Evolutionary conservation across 2,113 vertebrate genomes (phyloP), one percentile per base, ranked within the genome.

Genomic region (Hiodon alosoides): DNA sequence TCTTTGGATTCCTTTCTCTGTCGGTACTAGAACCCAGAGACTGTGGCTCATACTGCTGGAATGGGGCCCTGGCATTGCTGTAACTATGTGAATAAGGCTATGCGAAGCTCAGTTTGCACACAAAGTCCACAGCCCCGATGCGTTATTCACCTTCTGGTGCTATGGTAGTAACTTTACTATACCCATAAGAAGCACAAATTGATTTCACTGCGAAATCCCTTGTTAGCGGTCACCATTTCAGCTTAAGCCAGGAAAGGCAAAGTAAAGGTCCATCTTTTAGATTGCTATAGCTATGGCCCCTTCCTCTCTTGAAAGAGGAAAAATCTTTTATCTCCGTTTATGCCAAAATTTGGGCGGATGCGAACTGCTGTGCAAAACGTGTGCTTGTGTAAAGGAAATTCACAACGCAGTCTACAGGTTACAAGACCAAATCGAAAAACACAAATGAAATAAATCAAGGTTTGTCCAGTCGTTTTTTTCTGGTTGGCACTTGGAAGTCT

Each of bases 1-100:
- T 86, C 73, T 81, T 88, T 87, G 86, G 87, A 87, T 80, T 82
- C 78, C 48, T 75, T 53, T 78, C 76, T 79, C 77, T 79, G 81
- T 80, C 83, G 73, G 79, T 80, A 81, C 82, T 84, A 81, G 76
- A 82, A 84, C 80, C 76, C 74, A 67, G 76, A 81, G 77, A 67
- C 67, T 67, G 73, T 72, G 75, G 81, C 84, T 80, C 79, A 80
- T 66, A 69, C 76, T 81, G 70, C 76, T 73, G 69, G 51, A 60
- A 68, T 48, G 77, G 77, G 78, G 75, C 70, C 77, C 73, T 83
- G 77, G 77, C 69, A 82, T 79, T 81, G 75, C 80, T 75, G 81
- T 68, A 75, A 82, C 81, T 79, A 76, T 78, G 74, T 70, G 72
- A 70, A 79, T 72, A 68, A 66, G 77, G 77, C 59, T 61, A 68